Evolutionary conservation across 2,888 invertebrate genomes (phyloP), one percentile per base, ranked within the genome.

Genomic region (Cybosia mesomella): DNA sequence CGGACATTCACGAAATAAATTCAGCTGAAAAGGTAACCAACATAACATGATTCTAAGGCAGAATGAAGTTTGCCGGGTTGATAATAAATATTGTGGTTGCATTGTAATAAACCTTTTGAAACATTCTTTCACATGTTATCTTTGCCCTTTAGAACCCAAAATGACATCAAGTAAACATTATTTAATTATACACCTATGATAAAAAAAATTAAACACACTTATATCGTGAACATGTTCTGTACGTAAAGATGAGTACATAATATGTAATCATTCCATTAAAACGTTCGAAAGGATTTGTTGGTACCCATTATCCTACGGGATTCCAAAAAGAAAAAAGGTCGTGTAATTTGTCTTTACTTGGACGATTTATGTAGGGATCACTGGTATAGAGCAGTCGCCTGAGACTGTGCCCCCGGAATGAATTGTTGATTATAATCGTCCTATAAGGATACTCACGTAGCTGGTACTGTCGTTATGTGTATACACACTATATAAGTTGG

Each of bases 311-410:
- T 90, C 88, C 89, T 85, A 78, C 76, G 87, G 87, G 87, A 88
- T 85, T 89, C 87, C 84, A 84, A 87, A 87, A 68, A 70, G 83
- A 87, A 90, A 87, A 92, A 91, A 91, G 91, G 92, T 91, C 85
- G 85, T 87, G 91, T 91, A 90, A 92, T 92, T 92, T 92, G 91
- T 92, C 92, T 92, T 91, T 92, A 91, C 91, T 91, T 87, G 83
- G 85, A 86, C 89, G 90, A 91, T 92, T 92, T 92, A 91, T 91
- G 88, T 88, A 73, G 83, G 91, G 90, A 89, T 90, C 90, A 87
- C 87, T 83, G 79, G 85, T 82, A 85, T 84, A 80, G 84, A 86
- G 83, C 79, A 85, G 82, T 84, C 80, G 83, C 82, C 79, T 71
- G 84, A 83, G 81, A 83, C 82, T 83, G 74, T 80, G 79, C 81